These are phyloP conservation scores for Lophura nycthemera DNA, from an alignment of 2,113 vertebrate genomes.

Conservation along the genomic window DNA sequence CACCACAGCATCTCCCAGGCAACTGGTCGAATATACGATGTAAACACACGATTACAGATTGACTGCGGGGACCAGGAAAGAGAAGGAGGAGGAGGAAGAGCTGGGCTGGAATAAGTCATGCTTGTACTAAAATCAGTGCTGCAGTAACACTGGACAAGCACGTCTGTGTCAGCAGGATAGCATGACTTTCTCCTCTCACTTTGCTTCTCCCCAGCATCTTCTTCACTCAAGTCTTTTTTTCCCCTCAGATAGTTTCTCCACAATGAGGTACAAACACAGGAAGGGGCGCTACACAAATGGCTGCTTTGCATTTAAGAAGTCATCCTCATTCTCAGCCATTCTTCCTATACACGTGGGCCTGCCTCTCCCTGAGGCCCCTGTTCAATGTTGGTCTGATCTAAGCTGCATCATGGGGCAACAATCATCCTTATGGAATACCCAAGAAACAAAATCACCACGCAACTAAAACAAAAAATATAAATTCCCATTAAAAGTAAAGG, in stretches of 20 bases:
- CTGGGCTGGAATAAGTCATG: background rate
- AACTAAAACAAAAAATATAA: background rate
- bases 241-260: background rate
- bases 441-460: fast-evolving
- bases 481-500: background rate
- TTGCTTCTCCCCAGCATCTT: background rate
- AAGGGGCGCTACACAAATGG: background rate
- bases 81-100: constrained; percentile 24
- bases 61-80: background rate
- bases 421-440: background rate
- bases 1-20: constrained; percentile 56
- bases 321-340: background rate
- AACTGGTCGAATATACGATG: constrained; percentile 1
- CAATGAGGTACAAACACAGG: background rate
- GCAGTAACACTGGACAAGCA: background rate
- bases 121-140: background rate
- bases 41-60: constrained; percentile 58
- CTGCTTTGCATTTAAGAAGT: background rate
- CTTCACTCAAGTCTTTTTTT: background rate
- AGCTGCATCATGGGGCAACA: background rate
- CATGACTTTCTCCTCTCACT: background rate
- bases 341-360: background rate
- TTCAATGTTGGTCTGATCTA: background rate
- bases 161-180: background rate
- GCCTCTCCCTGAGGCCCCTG: background rate